Evolutionary conservation across 2,797 vertebrate species (phyloP).

Genomic region (Darevskia nairensis): DNA sequence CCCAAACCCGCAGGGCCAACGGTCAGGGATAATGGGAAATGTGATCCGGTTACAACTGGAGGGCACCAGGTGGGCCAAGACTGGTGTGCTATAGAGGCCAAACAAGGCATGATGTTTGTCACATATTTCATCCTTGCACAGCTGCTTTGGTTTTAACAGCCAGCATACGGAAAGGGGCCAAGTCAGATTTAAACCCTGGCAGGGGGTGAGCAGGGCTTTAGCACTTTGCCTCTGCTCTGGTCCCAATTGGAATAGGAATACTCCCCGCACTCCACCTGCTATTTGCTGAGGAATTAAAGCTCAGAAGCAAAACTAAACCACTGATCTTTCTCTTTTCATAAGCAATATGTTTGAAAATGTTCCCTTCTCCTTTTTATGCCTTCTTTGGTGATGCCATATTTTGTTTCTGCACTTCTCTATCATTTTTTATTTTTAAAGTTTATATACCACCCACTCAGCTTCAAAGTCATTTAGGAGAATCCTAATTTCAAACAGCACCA

Average conservation of each 20-base stretch:
- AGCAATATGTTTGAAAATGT: not conserved
- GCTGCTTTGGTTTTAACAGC: no score
- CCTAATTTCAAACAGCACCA: not conserved
- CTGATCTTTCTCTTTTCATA: not conserved
- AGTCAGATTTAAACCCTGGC: not conserved
- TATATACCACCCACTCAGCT: not conserved
- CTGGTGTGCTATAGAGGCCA: no score
- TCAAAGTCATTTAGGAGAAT: not conserved
- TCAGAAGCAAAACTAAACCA: not conserved
- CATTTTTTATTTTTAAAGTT: not conserved
- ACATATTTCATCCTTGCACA: no score
- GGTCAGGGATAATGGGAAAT: no score
- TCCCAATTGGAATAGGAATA: not conserved
- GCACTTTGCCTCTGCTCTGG: not conserved
- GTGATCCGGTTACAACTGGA: no score
- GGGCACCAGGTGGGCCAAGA: no score
- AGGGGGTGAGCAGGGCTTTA: not conserved
- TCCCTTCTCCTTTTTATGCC: not conserved
- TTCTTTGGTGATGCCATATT: not conserved
- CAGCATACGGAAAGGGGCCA: no score
- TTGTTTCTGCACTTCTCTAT: not conserved
- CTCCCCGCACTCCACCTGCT: not conserved
- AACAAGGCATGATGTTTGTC: no score
- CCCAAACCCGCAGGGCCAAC: no score
- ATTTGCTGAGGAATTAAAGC: not conserved